Evolutionary conservation across 2,888 invertebrate species (phyloP).

Genomic region (Drepana falcataria): DNA sequence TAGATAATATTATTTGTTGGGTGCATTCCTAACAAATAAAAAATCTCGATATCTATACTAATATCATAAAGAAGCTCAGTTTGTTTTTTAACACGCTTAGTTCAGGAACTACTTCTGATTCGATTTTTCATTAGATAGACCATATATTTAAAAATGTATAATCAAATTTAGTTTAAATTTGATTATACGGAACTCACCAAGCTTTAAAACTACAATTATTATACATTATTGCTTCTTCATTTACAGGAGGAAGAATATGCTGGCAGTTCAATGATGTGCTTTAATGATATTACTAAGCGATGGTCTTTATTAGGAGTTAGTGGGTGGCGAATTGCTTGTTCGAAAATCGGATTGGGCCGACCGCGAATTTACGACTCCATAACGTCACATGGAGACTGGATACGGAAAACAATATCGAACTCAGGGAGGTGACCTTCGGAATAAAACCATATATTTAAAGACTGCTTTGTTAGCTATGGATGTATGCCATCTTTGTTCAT

Average conservation of each 20-base stretch:
- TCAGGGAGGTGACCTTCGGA: conserved; percentile 59
- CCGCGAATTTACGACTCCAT: conserved; percentile 91
- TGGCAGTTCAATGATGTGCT: conserved; percentile 91
- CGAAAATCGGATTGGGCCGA: conserved; percentile 85
- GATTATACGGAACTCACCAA: no score
- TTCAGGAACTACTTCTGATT: no score
- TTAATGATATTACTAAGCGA: conserved; percentile 82
- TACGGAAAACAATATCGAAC: conserved; percentile 84
- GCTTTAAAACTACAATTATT: no score
- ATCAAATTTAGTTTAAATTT: no score
- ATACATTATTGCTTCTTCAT: conserved; percentile 1
- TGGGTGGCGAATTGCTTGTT: conserved; percentile 92
- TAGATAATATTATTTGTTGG: no score
- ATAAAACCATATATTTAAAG: conserved; percentile 28
- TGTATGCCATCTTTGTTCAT: conserved; percentile 2
- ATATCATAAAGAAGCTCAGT: no score
- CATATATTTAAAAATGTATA: no score
- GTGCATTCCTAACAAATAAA: no score
- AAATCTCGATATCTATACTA: no score
- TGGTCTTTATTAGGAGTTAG: conserved; percentile 91
- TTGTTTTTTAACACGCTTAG: no score
- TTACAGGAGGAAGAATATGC: conserved; percentile 91
- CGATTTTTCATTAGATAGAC: no score
- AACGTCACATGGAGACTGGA: conserved; percentile 91
- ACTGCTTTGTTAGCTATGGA: conserved; percentile 39